A percentile compares a stretch with the other conserved stretches of the same genome.
Conservation (phyloP, 2,113 vertebrate species). For the Neolamprologus tretocephalus region DNA sequence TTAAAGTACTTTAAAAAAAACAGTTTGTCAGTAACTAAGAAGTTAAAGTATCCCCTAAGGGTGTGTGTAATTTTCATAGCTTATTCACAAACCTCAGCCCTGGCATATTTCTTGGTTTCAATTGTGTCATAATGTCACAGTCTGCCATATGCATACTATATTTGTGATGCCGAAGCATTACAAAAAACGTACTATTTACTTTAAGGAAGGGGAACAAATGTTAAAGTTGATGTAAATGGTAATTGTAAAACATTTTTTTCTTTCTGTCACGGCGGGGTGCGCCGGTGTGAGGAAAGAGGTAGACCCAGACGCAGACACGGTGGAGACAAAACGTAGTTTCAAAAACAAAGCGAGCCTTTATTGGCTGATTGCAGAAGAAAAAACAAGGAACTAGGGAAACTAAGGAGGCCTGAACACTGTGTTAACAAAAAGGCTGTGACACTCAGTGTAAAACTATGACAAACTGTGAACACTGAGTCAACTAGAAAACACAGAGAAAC, state of each 20-base stretch:
- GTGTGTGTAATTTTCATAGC: not conserved
- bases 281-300: accelerated
- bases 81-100: not conserved
- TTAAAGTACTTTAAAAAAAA: not conserved
- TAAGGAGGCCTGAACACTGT: no score
- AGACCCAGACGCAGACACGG: accelerated
- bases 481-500: no score
- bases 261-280: no score
- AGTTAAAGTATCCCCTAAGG: not conserved
- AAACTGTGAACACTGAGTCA: accelerated
- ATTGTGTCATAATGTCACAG: not conserved
- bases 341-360: accelerated
- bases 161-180: not conserved
- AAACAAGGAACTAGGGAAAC: no score
- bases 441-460: no score
- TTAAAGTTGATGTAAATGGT: not conserved
- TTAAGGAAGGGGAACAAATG: not conserved
- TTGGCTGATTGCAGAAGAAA: no score
- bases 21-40: not conserved
- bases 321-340: no score
- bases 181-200: not conserved
- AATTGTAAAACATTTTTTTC: not conserved
- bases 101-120: not conserved
- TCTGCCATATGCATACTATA: not conserved
- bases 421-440: no score